phyloP scores from a whole-genome alignment of 2,797 vertebrate species.

The Fistularia commersonii region DNA sequence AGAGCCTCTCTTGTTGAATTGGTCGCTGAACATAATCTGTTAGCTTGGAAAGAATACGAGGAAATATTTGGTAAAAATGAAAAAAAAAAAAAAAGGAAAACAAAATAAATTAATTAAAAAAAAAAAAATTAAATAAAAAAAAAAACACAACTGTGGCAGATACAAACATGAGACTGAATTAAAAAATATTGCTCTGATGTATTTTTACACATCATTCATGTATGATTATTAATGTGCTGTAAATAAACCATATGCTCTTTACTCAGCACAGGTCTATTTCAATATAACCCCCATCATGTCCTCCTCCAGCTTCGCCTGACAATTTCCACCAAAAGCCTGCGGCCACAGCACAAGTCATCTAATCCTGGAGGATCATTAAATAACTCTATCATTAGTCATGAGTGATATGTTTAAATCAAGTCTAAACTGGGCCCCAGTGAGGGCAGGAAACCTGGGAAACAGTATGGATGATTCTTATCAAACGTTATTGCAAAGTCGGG shows the following conservation, averaged over 20 bases:
- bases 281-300: neutral
- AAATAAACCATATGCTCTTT: neutral
- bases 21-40: too few species aligned
- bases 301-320: constrained; percentile 13
- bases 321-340: constrained; percentile 21
- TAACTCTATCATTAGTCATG: constrained; percentile 22
- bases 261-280: constrained; percentile 5
- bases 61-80: neutral
- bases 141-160: too few species aligned
- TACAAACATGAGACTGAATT: too few species aligned
- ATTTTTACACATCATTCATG: too few species aligned
- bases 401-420: constrained; percentile 18
- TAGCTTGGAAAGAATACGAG: too few species aligned
- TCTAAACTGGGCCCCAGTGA: constrained; percentile 5
- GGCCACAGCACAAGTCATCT: constrained; percentile 34
- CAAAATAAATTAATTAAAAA: neutral
- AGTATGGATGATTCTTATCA: too few species aligned
- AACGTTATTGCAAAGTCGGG: too few species aligned
- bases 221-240: too few species aligned
- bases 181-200: too few species aligned
- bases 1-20: too few species aligned
- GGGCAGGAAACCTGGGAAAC: neutral
- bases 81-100: neutral
- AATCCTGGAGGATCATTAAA: constrained; percentile 29
- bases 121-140: neutral